phyloP scores from a whole-genome alignment of 2,113 vertebrate species.

The Crypturellus undulatus region DNA sequence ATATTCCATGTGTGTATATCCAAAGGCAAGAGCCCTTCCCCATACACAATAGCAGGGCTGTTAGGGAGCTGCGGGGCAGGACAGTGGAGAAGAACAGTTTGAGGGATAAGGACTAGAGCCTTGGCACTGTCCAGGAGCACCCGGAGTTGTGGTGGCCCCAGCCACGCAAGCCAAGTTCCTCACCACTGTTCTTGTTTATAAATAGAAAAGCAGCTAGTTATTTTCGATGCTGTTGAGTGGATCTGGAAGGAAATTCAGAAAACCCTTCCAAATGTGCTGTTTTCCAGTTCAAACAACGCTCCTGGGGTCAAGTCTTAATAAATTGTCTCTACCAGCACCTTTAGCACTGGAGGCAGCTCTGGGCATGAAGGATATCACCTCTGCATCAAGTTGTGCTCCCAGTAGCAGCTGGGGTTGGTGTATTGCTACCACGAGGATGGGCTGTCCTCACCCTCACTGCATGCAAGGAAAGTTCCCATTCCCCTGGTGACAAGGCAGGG shows the following conservation, averaged over 20 bases:
- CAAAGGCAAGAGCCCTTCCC: neutral
- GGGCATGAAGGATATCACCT: neutral
- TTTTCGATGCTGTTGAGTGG: neutral
- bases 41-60: neutral
- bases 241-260: neutral
- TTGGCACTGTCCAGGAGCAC: accelerated
- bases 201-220: neutral
- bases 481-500: neutral
- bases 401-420: neutral
- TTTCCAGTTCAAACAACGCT: neutral
- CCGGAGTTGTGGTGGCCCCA: accelerated
- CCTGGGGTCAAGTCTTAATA: neutral
- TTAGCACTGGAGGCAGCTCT: neutral
- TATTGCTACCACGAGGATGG: neutral
- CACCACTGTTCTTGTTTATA: neutral
- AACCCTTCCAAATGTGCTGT: neutral
- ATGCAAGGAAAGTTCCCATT: neutral
- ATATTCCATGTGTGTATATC: neutral
- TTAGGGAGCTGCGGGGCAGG: neutral
- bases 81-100: accelerated
- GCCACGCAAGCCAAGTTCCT: accelerated
- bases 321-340: accelerated
- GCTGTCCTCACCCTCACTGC: neutral
- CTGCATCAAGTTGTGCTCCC: neutral
- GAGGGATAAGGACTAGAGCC: accelerated